These are phyloP conservation scores for Lasioglossum lativentre DNA, from an alignment of 2,888 invertebrate species.

Conservation along the genomic window DNA sequence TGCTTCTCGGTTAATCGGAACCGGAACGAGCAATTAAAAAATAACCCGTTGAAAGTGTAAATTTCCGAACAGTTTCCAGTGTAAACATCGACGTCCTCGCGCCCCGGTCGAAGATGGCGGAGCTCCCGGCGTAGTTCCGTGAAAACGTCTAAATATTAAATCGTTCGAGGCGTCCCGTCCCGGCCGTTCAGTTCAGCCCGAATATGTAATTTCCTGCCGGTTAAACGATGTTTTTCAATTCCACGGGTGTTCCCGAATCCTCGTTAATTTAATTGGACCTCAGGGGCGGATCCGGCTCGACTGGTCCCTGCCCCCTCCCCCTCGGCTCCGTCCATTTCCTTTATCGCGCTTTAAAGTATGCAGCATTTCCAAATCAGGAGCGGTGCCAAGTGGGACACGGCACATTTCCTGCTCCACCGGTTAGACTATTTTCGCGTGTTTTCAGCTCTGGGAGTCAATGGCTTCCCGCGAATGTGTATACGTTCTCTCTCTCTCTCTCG, in stretches of 20 bases:
- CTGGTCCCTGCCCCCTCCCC: neutral
- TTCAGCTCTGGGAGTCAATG: constrained; percentile 31
- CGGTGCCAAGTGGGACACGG: constrained; percentile 55
- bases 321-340: constrained; percentile 31
- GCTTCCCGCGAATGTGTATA: constrained; percentile 9
- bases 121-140: neutral
- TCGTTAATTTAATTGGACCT: constrained; percentile 52
- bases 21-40: neutral
- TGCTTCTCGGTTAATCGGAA: neutral
- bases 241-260: constrained; percentile 20
- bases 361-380: constrained; percentile 55
- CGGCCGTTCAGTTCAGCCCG: constrained; percentile 3
- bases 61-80: neutral
- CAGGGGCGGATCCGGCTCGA: constrained; percentile 26
- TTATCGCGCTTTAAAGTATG: constrained; percentile 44
- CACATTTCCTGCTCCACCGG: constrained; percentile 43
- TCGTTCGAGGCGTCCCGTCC: neutral
- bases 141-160: constrained; percentile 29
- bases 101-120: neutral
- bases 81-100: neutral
- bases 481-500: neutral
- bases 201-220: constrained; percentile 39
- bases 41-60: neutral
- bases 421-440: constrained; percentile 38
- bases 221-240: constrained; percentile 47